Evolutionary conservation across 2,888 invertebrate genomes (phyloP).

Genomic region (Euclidia mi): DNA sequence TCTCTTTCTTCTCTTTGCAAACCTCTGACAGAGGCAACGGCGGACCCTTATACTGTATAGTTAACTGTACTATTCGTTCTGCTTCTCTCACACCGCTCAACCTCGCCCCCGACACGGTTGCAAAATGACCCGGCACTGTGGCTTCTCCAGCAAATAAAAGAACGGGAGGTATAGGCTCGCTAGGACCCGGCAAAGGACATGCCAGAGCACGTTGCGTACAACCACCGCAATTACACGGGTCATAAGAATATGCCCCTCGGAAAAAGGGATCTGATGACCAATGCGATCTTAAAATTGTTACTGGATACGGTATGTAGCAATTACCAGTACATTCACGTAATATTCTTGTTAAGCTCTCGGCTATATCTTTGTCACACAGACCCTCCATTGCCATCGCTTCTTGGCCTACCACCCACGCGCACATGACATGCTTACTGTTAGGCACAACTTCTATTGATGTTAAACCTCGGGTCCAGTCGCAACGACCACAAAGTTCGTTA

Average conservation of each 20-base stretch:
- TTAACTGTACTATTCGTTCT: slow-evolving; percentile 92
- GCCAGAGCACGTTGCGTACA: slow-evolving; percentile 87
- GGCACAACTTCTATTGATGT: slow-evolving; percentile 92
- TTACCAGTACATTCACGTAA: slow-evolving; percentile 91
- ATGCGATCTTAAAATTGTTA: slow-evolving; percentile 91
- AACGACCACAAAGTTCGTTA: slow-evolving; percentile 86
- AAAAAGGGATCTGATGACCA: slow-evolving; percentile 94
- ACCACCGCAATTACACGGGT: slow-evolving; percentile 77
- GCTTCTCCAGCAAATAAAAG: slow-evolving; percentile 96
- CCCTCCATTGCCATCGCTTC: slow-evolving; percentile 92
- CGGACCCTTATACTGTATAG: slow-evolving; percentile 85
- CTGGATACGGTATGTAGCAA: slow-evolving; percentile 91
- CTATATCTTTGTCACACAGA: slow-evolving; percentile 92
- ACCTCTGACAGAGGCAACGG: slow-evolving; percentile 64
- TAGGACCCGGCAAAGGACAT: slow-evolving; percentile 91
- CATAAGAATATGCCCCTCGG: slow-evolving; percentile 92
- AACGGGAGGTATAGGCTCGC: slow-evolving; percentile 91
- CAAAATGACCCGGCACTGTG: slow-evolving; percentile 93
- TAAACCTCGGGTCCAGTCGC: slow-evolving; percentile 93
- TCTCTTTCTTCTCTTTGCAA: slow-evolving; percentile 26
- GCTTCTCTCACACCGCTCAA: slow-evolving; percentile 95
- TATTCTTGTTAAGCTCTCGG: slow-evolving; percentile 91
- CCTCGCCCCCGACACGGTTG: slow-evolving; percentile 94
- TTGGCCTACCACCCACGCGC: slow-evolving; percentile 92
- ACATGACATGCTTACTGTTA: slow-evolving; percentile 92